These are phyloP conservation scores for Percina caprodes DNA, from an alignment of 2,113 vertebrate species.

Conservation along the genomic window DNA sequence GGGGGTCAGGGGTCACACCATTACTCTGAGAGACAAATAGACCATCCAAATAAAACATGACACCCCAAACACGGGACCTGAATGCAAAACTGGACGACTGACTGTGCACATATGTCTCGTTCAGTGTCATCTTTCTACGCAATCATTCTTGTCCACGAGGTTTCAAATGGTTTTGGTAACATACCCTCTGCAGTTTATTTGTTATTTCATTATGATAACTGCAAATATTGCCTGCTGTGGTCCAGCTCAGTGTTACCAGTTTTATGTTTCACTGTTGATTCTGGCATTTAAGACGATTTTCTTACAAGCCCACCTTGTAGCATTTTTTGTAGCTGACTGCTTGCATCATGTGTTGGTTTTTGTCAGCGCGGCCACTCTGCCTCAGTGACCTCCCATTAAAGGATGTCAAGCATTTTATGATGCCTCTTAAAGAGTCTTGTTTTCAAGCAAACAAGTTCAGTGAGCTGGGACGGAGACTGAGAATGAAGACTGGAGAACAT, in stretches of 20 bases:
- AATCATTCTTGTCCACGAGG: constrained; percentile 12
- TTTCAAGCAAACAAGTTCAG: constrained; percentile 50
- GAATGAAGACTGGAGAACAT: neutral
- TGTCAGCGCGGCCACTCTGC: constrained; percentile 35
- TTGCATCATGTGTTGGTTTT: constrained; percentile 28
- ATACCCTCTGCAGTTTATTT: neutral
- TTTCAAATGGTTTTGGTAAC: constrained; percentile 6
- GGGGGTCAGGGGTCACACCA: constrained; percentile 58
- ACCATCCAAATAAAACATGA: constrained; percentile 73
- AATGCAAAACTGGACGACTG: constrained; percentile 30
- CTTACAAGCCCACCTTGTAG: neutral
- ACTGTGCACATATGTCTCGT: constrained; percentile 7
- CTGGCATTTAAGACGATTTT: constrained; percentile 10
- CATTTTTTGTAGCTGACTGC: neutral
- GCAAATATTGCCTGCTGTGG: neutral
- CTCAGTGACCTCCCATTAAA: constrained; percentile 57
- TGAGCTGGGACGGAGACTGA: constrained; percentile 22
- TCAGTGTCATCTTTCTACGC: constrained; percentile 13
- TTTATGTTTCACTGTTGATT: constrained; percentile 26
- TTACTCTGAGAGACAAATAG: constrained; percentile 72
- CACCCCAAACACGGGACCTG: constrained; percentile 49
- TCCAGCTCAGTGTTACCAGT: constrained; percentile 10
- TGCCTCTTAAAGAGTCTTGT: constrained; percentile 47
- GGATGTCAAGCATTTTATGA: constrained; percentile 63
- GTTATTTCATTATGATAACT: constrained; percentile 7